Conservation (phyloP, 2,888 invertebrate species). For the Seira ritae region DNA sequence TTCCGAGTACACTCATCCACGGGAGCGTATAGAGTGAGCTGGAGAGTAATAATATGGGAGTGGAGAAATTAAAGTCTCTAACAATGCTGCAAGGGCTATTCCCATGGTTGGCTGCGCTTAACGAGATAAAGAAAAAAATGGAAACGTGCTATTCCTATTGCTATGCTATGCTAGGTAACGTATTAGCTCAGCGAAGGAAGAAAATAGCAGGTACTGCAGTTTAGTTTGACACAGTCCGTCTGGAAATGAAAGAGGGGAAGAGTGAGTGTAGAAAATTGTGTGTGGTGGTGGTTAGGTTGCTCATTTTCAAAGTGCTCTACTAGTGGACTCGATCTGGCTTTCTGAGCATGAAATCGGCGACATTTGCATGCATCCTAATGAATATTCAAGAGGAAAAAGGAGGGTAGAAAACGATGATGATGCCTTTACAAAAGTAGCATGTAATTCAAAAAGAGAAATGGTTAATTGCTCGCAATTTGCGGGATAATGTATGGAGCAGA, state of each 20-base stretch:
- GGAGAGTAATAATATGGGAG: neutral
- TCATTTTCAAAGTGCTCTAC: neutral
- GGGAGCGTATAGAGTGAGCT: neutral
- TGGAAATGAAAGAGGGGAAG: neutral
- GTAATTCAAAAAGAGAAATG: slow-evolving; percentile 21
- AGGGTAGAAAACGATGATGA: neutral
- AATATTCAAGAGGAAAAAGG: slow-evolving; percentile 28
- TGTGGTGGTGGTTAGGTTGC: neutral
- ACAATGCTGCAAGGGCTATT: slow-evolving; percentile 11
- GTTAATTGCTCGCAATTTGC: slow-evolving; percentile 46
- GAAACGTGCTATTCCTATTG: neutral
- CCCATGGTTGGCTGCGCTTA: neutral
- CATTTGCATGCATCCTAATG: slow-evolving; percentile 28
- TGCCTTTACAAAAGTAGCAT: slow-evolving; percentile 6
- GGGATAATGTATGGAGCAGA: slow-evolving; percentile 27
- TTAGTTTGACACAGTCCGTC: neutral
- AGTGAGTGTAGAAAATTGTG: neutral
- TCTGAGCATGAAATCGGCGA: slow-evolving; percentile 43
- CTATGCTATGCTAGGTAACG: neutral
- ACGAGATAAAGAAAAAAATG: neutral
- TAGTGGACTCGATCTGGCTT: slow-evolving; percentile 30
- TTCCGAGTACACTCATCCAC: neutral
- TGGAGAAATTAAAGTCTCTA: neutral
- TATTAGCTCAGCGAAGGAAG: neutral
- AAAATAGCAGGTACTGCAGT: neutral